A percentile compares a stretch with the other conserved stretches of the same genome.
phyloP scores from a whole-genome alignment of 2,888 invertebrate genomes.

The Elmis aenea region DNA sequence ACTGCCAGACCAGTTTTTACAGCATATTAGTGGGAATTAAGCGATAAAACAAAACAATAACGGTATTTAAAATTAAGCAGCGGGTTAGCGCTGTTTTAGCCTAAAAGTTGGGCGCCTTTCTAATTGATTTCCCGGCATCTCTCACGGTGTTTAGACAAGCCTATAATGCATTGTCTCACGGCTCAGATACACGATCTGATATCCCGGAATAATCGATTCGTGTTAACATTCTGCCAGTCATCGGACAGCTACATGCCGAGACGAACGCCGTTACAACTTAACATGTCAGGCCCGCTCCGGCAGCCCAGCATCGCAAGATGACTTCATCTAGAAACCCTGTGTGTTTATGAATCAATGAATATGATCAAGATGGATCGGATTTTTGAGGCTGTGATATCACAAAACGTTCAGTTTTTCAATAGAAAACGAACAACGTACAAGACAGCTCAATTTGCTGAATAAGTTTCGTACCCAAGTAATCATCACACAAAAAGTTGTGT shows the following conservation, averaged over 20 bases:
- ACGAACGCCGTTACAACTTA: slow-evolving; percentile 34
- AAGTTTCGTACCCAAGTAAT: too few relatives aligned
- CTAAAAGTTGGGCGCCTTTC: slow-evolving; percentile 30
- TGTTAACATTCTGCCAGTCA: slow-evolving; percentile 40
- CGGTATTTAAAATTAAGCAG: too few relatives aligned
- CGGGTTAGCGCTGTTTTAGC: too few relatives aligned
- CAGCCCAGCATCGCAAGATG: slow-evolving; percentile 27
- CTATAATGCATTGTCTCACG: slow-evolving; percentile 40
- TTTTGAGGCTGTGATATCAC: slow-evolving; percentile 2
- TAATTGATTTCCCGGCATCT: slow-evolving; percentile 38
- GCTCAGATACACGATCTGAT: slow-evolving; percentile 41
- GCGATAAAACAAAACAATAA: too few relatives aligned
- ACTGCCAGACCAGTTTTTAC: too few relatives aligned
- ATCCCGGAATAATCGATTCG: slow-evolving; percentile 41
- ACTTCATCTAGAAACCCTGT: slow-evolving; percentile 31
- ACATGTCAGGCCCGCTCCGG: slow-evolving; percentile 32
- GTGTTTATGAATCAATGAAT: slow-evolving; percentile 29
- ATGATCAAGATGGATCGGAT: slow-evolving; percentile 28
- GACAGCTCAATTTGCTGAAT: too few relatives aligned
- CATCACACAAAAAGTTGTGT: too few relatives aligned
- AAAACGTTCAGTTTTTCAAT: too few relatives aligned
- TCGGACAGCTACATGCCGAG: slow-evolving; percentile 36
- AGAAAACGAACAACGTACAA: too few relatives aligned
- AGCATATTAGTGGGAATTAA: too few relatives aligned
- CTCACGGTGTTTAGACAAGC: slow-evolving; percentile 39